phyloP scores from a whole-genome alignment of 2,888 invertebrate species.

The Acleris emargana region DNA sequence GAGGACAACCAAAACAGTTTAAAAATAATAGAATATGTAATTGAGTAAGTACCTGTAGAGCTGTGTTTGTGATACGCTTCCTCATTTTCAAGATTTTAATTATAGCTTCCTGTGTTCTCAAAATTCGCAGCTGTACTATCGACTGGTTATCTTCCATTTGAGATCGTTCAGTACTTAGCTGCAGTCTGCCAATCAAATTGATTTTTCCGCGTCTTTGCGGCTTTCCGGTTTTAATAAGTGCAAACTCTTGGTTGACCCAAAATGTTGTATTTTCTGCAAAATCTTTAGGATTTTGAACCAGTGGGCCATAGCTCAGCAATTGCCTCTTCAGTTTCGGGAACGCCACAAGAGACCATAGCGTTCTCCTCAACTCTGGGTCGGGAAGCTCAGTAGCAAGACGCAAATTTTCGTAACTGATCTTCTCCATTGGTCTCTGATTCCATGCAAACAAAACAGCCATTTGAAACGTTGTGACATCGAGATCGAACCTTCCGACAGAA shows the following conservation, averaged over 20 bases:
- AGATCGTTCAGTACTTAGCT: conserved; percentile 96
- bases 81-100: conserved; percentile 99
- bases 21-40: not conserved
- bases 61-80: conserved; percentile 96
- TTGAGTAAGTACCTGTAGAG: conserved; percentile 87
- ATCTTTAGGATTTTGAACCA: conserved; percentile 95
- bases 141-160: conserved; percentile 99
- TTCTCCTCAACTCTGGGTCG: conserved; percentile 96
- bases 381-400: conserved; percentile 98
- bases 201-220: conserved; percentile 97
- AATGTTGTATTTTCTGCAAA: conserved; percentile 96
- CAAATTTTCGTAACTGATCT: conserved; percentile 98
- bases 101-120: conserved; percentile 97
- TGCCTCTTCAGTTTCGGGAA: conserved; percentile 98
- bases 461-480: conserved; percentile 99
- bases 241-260: conserved; percentile 99
- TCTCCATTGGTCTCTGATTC: conserved; percentile 97
- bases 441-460: conserved; percentile 99
- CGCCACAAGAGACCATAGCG: conserved; percentile 97
- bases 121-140: conserved; percentile 97
- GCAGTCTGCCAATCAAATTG: conserved; percentile 97
- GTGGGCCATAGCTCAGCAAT: conserved; percentile 91
- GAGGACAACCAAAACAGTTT: too few relatives aligned
- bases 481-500: conserved; percentile 95
- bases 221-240: conserved; percentile 96